These are phyloP conservation scores for Enteromius unitaeniatus DNA, from an alignment of 2,797 vertebrate species.

Conservation along the genomic window DNA sequence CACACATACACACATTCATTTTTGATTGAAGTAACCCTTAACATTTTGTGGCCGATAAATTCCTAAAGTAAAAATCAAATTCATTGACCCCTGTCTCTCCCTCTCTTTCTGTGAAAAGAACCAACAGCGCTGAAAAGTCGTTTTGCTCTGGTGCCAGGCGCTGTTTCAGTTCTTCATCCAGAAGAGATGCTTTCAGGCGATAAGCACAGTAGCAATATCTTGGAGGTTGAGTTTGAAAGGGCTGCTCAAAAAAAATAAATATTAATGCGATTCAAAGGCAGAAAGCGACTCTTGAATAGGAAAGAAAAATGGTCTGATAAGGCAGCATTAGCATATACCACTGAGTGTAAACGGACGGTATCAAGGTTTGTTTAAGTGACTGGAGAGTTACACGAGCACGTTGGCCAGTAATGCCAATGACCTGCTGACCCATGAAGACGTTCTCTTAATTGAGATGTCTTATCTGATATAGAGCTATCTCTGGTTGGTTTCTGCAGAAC, in stretches of 20 bases:
- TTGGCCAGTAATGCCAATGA: constrained; percentile 57
- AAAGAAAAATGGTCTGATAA: constrained; percentile 65
- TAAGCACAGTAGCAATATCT: constrained; percentile 72
- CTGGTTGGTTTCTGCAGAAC: neutral
- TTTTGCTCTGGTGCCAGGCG: constrained; percentile 68
- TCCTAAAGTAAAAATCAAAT: constrained; percentile 28
- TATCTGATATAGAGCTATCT: constrained; percentile 34
- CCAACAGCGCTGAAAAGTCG: constrained; percentile 67
- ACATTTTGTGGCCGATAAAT: constrained; percentile 13
- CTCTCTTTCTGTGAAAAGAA: constrained; percentile 57
- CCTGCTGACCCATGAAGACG: constrained; percentile 38
- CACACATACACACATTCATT: neutral
- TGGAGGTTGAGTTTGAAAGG: constrained; percentile 71
- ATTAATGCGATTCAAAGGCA: constrained; percentile 66
- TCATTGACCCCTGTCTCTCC: constrained; percentile 17
- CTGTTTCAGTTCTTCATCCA: constrained; percentile 72
- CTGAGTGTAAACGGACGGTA: constrained; percentile 59
- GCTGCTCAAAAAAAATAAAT: constrained; percentile 65
- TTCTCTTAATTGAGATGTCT: constrained; percentile 47
- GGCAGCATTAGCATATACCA: constrained; percentile 61
- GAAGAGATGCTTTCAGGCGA: constrained; percentile 65
- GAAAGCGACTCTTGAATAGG: constrained; percentile 67
- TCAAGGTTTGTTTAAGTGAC: constrained; percentile 62
- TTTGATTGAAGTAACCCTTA: neutral
- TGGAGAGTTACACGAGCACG: constrained; percentile 51